phyloP scores from a whole-genome alignment of 2,797 vertebrate species.

The Lacerta viridis region DNA sequence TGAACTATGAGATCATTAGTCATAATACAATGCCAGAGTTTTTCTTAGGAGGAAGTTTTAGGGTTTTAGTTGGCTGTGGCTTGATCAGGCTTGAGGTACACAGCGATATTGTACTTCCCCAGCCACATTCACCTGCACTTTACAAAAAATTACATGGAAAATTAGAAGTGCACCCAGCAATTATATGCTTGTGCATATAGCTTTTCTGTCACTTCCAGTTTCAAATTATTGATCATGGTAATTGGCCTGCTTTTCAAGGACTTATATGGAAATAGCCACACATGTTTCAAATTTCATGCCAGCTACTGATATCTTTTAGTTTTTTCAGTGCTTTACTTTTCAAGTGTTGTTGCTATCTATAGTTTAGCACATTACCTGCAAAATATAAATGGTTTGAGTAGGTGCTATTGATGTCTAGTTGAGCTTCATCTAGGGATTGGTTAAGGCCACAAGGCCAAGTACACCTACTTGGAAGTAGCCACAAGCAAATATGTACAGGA shows the following conservation, averaged over 20 bases:
- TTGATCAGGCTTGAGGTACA: not conserved
- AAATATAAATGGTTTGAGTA: not conserved
- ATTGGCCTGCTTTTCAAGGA: not conserved
- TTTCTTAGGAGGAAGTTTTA: no score
- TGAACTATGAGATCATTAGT: no score
- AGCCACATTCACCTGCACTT: no score
- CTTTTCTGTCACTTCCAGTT: not conserved
- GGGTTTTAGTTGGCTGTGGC: not conserved
- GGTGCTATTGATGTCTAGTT: not conserved
- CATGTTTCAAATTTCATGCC: not conserved
- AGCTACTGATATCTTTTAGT: not conserved
- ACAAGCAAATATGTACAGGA: constrained; percentile 13
- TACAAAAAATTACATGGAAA: no score
- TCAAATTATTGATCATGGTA: not conserved
- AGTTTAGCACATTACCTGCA: constrained; percentile 6
- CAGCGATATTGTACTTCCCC: not conserved
- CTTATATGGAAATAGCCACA: not conserved
- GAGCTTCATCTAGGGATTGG: not conserved
- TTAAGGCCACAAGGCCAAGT: constrained; percentile 1
- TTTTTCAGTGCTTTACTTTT: not conserved
- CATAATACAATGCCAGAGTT: no score
- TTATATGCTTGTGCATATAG: not conserved
- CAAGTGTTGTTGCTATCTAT: constrained; percentile 8
- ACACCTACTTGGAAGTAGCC: not conserved
- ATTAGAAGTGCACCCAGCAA: not conserved